Conservation (phyloP, 1,140 invertebrate species). For the Temnothorax curvispinosus region DNA sequence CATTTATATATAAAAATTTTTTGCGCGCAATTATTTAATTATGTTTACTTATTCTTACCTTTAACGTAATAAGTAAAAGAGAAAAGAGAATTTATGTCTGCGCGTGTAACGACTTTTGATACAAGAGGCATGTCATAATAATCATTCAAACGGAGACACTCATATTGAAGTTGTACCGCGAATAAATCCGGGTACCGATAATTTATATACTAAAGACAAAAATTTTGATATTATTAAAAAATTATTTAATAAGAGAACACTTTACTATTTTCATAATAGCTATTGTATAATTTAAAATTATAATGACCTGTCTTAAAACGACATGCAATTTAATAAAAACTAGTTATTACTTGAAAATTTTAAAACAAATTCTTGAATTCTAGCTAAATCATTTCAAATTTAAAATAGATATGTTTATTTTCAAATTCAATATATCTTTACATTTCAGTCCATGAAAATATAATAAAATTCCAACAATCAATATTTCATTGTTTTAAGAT, state of each 20-base stretch:
- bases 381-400: too few relatives aligned
- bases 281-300: too few relatives aligned
- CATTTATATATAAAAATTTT: background rate
- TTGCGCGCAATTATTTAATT: background rate
- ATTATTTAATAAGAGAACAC: background rate
- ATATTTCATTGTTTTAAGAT: too few relatives aligned
- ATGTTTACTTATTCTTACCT: constrained; percentile 77
- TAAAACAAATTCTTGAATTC: too few relatives aligned
- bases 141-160: constrained; percentile 91
- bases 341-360: too few relatives aligned
- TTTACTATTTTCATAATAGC: too few relatives aligned
- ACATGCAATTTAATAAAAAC: too few relatives aligned
- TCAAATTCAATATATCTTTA: too few relatives aligned
- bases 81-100: constrained; percentile 94
- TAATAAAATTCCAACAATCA: too few relatives aligned
- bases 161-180: constrained; percentile 89
- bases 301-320: too few relatives aligned
- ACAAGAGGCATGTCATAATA: constrained; percentile 92
- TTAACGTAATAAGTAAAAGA: constrained; percentile 94
- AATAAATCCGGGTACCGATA: background rate
- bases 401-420: too few relatives aligned
- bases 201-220: background rate
- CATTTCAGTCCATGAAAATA: too few relatives aligned
- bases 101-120: constrained; percentile 90
- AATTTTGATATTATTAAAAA: background rate